phyloP scores from a whole-genome alignment of 30 jellyfish, hydroid and myxozoan species.

The Nemopilema nomurai region DNA sequence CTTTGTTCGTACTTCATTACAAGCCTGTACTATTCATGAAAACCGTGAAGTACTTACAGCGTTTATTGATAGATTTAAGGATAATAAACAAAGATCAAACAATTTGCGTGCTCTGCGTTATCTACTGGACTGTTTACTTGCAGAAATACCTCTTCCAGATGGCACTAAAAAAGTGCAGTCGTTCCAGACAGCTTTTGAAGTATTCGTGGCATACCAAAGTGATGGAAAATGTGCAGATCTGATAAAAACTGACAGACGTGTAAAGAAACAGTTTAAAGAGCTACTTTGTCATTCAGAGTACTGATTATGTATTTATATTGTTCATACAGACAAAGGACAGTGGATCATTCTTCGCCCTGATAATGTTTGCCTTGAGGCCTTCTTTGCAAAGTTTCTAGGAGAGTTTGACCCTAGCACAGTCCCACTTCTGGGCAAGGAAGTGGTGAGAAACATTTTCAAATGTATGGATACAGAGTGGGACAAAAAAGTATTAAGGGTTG shows the following conservation, averaged over 20 bases:
- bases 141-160: constrained; percentile 27
- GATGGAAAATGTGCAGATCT: constrained; percentile 34
- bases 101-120: constrained; percentile 46
- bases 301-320: constrained; percentile 40
- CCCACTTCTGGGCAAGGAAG: constrained; percentile 13
- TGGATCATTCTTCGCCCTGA: constrained; percentile 37
- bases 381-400: constrained; percentile 11
- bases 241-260: constrained; percentile 39
- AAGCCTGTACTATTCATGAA: neutral
- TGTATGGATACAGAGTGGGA: constrained; percentile 47
- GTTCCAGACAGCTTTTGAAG: constrained; percentile 45
- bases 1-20: neutral
- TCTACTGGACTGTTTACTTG: constrained; percentile 36
- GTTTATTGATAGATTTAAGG: constrained; percentile 9
- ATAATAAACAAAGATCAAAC: constrained; percentile 13
- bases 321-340: constrained; percentile 2
- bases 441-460: constrained; percentile 9
- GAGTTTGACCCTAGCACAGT: constrained; percentile 17
- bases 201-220: constrained; percentile 40
- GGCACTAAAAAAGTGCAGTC: constrained; percentile 28
- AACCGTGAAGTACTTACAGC: neutral
- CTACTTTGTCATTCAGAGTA: constrained; percentile 29
- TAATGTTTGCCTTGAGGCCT: constrained; percentile 13
- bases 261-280: constrained; percentile 40
- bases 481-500: constrained; percentile 13